These are phyloP conservation scores for Altica lythri DNA, from an alignment of 2,888 invertebrate genomes.

Conservation along the genomic window DNA sequence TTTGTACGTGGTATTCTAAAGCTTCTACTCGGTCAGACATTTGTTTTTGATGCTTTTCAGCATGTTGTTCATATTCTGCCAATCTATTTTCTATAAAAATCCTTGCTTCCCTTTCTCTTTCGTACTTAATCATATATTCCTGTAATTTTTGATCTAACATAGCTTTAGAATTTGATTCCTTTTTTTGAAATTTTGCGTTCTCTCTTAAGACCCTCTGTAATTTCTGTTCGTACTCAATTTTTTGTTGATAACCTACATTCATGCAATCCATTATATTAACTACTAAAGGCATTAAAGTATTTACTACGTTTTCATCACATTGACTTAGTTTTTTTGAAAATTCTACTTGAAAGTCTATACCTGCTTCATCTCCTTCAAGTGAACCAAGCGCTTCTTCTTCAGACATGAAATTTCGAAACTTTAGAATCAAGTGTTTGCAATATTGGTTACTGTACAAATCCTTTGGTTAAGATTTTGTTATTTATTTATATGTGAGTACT, in stretches of 20 bases:
- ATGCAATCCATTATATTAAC: conserved; percentile 13
- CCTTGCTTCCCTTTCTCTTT: neutral
- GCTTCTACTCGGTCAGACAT: neutral
- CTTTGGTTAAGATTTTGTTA: no score
- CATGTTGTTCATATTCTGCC: neutral
- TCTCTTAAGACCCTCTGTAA: neutral
- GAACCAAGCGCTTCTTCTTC: neutral
- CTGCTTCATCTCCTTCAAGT: neutral
- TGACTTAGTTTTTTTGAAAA: conserved; percentile 2
- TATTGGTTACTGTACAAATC: no score
- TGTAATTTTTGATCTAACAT: neutral
- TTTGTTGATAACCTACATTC: conserved; percentile 3
- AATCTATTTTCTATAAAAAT: conserved; percentile 1
- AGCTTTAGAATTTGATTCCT: neutral
- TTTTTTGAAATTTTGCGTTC: neutral
- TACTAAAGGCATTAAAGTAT: conserved; percentile 5
- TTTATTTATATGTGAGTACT: no score
- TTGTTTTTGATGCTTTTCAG: neutral
- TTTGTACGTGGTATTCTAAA: conserved; percentile 3
- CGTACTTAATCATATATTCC: neutral
- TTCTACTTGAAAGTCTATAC: neutral
- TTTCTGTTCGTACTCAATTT: conserved; percentile 2
- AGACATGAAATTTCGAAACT: neutral
- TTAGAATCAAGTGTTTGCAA: no score
- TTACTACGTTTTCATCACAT: conserved; percentile 4